Percentiles rank a stretch among this genome's conserved stretches.
These are phyloP conservation scores for Callyntrura sp. DNA, from an alignment of 2,888 invertebrate genomes.

Conservation along the genomic window DNA sequence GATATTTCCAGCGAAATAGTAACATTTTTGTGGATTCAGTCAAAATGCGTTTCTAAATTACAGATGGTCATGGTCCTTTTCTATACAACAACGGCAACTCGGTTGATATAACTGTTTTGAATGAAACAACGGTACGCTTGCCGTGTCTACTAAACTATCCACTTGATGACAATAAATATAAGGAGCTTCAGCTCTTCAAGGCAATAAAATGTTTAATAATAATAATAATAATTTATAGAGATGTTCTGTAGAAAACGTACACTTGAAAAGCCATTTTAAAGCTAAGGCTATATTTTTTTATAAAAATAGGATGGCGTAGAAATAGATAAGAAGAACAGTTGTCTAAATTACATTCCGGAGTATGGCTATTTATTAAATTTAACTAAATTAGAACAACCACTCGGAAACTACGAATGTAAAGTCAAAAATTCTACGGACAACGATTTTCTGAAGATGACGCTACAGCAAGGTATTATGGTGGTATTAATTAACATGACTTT, in stretches of 20 bases:
- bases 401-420: constrained; percentile 64
- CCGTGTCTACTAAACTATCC: constrained; percentile 64
- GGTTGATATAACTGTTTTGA: background rate
- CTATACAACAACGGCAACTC: constrained; percentile 54
- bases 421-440: constrained; percentile 47
- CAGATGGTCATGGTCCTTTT: constrained; percentile 55
- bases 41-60: too few species aligned
- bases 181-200: constrained; percentile 55
- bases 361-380: constrained; percentile 64
- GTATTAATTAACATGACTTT: too few species aligned
- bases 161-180: constrained; percentile 24
- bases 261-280: too few species aligned
- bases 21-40: too few species aligned
- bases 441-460: constrained; percentile 40
- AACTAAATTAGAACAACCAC: constrained; percentile 45
- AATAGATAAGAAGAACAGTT: constrained; percentile 51
- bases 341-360: constrained; percentile 53
- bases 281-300: background rate
- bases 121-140: constrained; percentile 54
- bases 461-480: background rate
- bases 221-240: too few species aligned
- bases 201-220: constrained; percentile 4
- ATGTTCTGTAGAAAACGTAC: too few species aligned
- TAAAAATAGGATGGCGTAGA: constrained; percentile 48
- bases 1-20: too few species aligned